A percentile compares a stretch with the other conserved stretches of the same genome.
Conservation (phyloP, 1,140 invertebrate genomes). For the Trachelipus rathkii region DNA sequence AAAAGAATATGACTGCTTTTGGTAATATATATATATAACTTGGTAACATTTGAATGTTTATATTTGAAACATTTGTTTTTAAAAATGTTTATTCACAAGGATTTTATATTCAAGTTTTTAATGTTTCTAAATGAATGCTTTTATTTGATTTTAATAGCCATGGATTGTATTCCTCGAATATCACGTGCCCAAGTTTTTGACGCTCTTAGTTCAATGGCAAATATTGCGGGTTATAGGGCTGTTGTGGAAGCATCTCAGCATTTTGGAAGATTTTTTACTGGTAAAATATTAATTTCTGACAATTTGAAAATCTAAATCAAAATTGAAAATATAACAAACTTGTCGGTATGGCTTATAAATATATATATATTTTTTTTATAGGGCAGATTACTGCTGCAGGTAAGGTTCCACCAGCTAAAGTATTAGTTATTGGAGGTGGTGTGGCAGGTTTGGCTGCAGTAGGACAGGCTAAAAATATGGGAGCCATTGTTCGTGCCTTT, state of each 20-base stretch:
- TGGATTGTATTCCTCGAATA: slow-evolving; percentile 80
- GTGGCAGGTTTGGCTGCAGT: slow-evolving; percentile 81
- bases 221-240: slow-evolving; percentile 83
- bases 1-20: slow-evolving; percentile 73
- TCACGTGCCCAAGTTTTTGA: slow-evolving; percentile 83
- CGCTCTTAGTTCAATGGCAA: slow-evolving; percentile 86
- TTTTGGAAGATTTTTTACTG: slow-evolving; percentile 84
- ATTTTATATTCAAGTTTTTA: too few species aligned
- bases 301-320: too few species aligned
- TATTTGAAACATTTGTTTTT: too few species aligned
- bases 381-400: slow-evolving; percentile 75
- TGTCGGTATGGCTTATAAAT: too few species aligned
- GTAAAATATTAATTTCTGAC: not conserved
- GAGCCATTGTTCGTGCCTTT: slow-evolving; percentile 80
- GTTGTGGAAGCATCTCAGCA: slow-evolving; percentile 84
- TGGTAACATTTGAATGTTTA: too few species aligned
- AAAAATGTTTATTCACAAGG: too few species aligned
- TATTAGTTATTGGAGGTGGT: slow-evolving; percentile 81
- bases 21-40: slow-evolving; percentile 55
- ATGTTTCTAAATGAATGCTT: too few species aligned
- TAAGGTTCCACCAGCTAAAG: slow-evolving; percentile 70
- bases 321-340: too few species aligned
- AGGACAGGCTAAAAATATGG: slow-evolving; percentile 82
- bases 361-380: not conserved
- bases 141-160: slow-evolving; percentile 56